Conservation (phyloP, 2,797 vertebrate genomes). For the Tenualosa thibaudeaui region DNA sequence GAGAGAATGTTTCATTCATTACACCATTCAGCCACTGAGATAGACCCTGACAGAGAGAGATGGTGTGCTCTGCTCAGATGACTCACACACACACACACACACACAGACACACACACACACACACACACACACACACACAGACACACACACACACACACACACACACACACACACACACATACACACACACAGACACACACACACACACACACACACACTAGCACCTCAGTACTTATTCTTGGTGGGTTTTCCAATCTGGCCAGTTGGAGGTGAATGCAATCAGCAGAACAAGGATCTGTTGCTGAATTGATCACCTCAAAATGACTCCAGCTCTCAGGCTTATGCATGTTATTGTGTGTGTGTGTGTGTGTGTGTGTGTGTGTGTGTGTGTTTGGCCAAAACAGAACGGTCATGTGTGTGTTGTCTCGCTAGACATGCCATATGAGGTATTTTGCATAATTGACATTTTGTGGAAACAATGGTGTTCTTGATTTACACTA, state of each 20-base stretch:
- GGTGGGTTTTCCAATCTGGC: conserved; percentile 34
- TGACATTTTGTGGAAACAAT: too few relatives aligned
- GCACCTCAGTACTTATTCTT: conserved; percentile 18
- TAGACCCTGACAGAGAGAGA: too few relatives aligned
- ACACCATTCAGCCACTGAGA: neutral
- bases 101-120: conserved; percentile 8
- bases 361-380: neutral
- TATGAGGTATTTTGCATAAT: too few relatives aligned
- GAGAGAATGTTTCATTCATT: neutral
- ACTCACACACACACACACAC: too few relatives aligned
- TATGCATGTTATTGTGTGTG: conserved; percentile 37
- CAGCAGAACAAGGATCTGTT: conserved; percentile 1
- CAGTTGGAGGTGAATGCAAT: conserved; percentile 30
- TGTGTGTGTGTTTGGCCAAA: neutral
- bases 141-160: conserved; percentile 13
- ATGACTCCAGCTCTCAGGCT: conserved; percentile 24
- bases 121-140: neutral
- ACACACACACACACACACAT: neutral
- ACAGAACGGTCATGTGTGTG: too few relatives aligned
- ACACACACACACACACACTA: conserved; percentile 4
- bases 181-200: neutral
- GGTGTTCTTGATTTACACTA: too few relatives aligned
- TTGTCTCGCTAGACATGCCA: too few relatives aligned
- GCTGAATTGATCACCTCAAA: conserved; percentile 35
- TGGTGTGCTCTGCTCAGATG: too few relatives aligned